Percentiles rank a stretch among this genome's conserved stretches.
Conservation (phyloP, 1,140 invertebrate species). For the Ceratitis capitata region DNA sequence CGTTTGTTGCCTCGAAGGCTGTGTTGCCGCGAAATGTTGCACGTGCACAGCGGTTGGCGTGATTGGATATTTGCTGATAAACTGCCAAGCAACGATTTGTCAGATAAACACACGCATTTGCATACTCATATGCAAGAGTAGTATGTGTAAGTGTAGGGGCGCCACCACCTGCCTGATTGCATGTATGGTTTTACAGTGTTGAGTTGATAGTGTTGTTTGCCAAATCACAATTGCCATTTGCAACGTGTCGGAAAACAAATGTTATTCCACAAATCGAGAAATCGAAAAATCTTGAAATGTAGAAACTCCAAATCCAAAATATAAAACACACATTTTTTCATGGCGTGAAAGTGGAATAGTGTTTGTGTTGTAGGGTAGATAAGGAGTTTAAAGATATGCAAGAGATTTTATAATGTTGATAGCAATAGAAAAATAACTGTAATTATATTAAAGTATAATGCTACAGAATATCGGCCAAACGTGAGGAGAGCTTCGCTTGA, state of each 20-base stretch:
- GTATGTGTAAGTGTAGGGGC: background rate
- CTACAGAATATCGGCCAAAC: no score
- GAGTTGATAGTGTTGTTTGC: constrained; percentile 36
- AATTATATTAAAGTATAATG: no score
- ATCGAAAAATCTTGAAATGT: background rate
- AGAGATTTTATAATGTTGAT: background rate
- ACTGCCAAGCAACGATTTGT: constrained; percentile 24
- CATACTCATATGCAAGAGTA: background rate
- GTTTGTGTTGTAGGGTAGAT: background rate
- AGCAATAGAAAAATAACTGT: background rate
- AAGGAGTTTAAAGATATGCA: background rate
- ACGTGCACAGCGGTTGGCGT: background rate
- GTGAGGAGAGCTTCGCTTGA: no score
- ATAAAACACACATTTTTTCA: background rate
- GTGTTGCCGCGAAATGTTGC: constrained; percentile 15
- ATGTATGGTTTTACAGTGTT: constrained; percentile 19
- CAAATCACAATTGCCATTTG: constrained; percentile 33
- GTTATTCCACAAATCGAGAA: background rate
- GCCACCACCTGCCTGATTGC: background rate
- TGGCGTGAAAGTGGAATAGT: background rate
- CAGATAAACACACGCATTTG: background rate
- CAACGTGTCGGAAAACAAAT: constrained; percentile 30
- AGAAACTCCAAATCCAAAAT: background rate
- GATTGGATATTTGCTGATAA: constrained; percentile 34
- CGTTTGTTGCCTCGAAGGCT: background rate